Percentiles rank a stretch among this genome's conserved stretches.
phyloP scores from a whole-genome alignment of 2,888 invertebrate genomes.

The Epinotia bilunana region DNA sequence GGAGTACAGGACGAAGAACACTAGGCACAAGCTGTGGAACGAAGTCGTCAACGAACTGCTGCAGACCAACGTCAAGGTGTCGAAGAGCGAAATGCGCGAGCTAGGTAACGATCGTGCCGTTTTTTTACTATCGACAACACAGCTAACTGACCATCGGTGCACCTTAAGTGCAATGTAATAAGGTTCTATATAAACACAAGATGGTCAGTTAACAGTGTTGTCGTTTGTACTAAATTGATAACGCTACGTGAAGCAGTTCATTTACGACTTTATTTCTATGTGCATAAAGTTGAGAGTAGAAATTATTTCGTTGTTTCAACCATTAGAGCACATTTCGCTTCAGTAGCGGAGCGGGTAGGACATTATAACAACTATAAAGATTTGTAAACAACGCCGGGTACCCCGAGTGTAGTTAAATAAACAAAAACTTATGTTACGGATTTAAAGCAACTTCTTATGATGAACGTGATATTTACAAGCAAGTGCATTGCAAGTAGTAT shows the following conservation, averaged over 20 bases:
- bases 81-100: slow-evolving; percentile 77
- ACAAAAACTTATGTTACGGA: slow-evolving; percentile 30
- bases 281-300: not conserved
- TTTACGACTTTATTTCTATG: not conserved
- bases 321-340: slow-evolving; percentile 23
- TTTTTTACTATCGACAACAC: slow-evolving; percentile 10
- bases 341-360: slow-evolving; percentile 8
- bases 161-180: no score
- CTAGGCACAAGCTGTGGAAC: slow-evolving; percentile 68
- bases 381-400: slow-evolving; percentile 31
- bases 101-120: slow-evolving; percentile 62
- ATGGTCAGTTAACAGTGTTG: no score
- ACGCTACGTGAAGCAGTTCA: not conserved
- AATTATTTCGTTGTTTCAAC: not conserved
- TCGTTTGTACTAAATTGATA: slow-evolving; percentile 2
- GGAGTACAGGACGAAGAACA: slow-evolving; percentile 68
- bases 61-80: slow-evolving; percentile 64
- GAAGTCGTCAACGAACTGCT: slow-evolving; percentile 73
- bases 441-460: slow-evolving; percentile 12
- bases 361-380: slow-evolving; percentile 11
- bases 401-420: slow-evolving; percentile 32
- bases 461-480: slow-evolving; percentile 29
- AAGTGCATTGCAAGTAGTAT: slow-evolving; percentile 5
- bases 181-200: no score
- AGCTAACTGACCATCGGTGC: no score